These are phyloP conservation scores for Rhynchomys soricoides DNA, from an alignment of 2,113 vertebrate genomes.

Conservation along the genomic window DNA sequence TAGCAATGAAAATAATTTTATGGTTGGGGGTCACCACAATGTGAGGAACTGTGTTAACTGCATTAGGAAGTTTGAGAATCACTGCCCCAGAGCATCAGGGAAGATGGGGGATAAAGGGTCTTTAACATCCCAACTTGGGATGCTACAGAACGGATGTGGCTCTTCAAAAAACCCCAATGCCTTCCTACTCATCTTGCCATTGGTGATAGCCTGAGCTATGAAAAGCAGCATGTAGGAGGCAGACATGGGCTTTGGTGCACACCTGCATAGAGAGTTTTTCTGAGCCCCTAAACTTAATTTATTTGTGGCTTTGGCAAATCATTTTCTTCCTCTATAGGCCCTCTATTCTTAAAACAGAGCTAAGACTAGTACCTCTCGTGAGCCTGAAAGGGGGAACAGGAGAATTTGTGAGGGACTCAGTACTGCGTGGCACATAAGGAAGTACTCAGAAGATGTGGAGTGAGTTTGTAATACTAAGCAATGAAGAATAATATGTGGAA, in stretches of 20 bases:
- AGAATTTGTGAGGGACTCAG: neutral
- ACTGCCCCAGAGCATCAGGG: fast-evolving
- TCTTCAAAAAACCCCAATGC: neutral
- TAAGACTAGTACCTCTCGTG: neutral
- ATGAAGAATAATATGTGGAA: neutral
- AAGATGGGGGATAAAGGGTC: neutral
- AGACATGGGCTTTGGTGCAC: neutral
- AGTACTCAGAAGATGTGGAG: neutral
- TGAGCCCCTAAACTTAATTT: neutral
- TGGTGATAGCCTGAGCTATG: neutral
- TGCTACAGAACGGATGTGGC: neutral
- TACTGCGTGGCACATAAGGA: too few relatives aligned
- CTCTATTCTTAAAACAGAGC: neutral
- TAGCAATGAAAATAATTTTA: neutral
- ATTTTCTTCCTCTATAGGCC: neutral
- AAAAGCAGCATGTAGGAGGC: neutral
- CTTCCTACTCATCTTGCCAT: neutral
- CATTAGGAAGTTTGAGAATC: neutral
- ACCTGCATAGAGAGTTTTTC: neutral
- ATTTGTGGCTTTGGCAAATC: neutral
- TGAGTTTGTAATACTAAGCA: neutral
- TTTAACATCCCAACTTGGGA: neutral
- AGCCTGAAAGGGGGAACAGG: neutral
- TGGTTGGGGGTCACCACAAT: neutral
- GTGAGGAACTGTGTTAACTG: neutral